Percentiles rank a stretch among this genome's conserved stretches.
These are phyloP conservation scores for Eudyptes chrysolophus DNA, from an alignment of 2,113 vertebrate genomes.

Conservation along the genomic window DNA sequence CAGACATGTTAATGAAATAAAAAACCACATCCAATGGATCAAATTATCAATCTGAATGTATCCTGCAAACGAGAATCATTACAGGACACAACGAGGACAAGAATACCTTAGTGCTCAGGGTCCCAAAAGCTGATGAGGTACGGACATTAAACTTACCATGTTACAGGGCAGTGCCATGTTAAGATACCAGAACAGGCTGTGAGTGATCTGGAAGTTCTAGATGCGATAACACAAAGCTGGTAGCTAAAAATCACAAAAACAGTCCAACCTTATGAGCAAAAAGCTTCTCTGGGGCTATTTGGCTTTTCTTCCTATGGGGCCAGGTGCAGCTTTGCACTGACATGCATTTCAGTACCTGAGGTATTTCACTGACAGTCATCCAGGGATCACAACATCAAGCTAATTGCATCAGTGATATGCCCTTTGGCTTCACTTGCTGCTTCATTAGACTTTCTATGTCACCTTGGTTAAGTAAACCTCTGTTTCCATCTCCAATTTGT, in stretches of 20 bases:
- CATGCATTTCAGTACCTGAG: neutral
- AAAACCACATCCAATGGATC: neutral
- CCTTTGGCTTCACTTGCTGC: neutral
- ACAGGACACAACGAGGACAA: neutral
- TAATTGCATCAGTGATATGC: neutral
- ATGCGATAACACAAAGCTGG: neutral
- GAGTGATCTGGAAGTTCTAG: neutral
- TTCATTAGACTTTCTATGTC: neutral
- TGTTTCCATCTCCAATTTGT: neutral
- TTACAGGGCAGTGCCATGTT: neutral
- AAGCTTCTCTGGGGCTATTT: neutral
- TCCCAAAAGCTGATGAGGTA: neutral
- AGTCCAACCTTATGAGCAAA: neutral
- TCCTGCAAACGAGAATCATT: neutral
- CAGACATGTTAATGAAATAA: neutral
- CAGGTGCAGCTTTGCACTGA: neutral
- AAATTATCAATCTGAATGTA: neutral
- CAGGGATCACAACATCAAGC: neutral
- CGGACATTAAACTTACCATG: neutral
- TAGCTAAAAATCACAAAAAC: neutral
- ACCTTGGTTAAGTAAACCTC: neutral
- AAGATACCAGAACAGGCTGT: accelerated
- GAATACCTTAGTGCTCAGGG: neutral
- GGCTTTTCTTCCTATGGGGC: neutral
- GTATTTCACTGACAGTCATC: neutral